Base-by-base conservation (phyloP, 1,140 invertebrate species). In the Scylla paramamosain region DNA sequence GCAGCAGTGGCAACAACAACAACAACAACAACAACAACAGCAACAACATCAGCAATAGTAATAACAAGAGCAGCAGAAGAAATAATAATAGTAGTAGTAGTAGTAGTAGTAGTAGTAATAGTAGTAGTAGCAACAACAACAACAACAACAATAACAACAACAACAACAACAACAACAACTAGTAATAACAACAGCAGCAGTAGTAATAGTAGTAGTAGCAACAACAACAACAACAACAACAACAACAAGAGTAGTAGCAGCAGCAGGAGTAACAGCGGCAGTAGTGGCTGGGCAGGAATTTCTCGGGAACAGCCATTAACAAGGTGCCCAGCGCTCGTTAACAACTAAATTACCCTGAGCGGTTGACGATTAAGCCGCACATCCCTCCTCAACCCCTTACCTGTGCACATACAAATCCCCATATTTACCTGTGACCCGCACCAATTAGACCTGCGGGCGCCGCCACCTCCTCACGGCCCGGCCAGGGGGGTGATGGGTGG, bases 321-420 rank as follows among this genome's bases (percentile, higher is more conserved):
- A n/a, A 77, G 67, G 67, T 77, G 67, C 20, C 20, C n/a, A 20
- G 8, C 16, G 10, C 20, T 77, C 67, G 67, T 77, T 77, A 77
- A n/a, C 20, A 12, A 77, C 2, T 77, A 77, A 77, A 77, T 77
- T 77, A n/a, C 20, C 67, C 20, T n/a, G 67, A n/a, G 20, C n/a
- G 8, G 20, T n/a, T 25, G 67, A 20, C 67, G 67, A 77, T 77
- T 77, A 77, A 77, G 67, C 52, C 52, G 52, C 67, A 20, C 20
- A n/a, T 77, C 67, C 67, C 10, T 59, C 52, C 52, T 59, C 52
- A 12, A 59, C 52, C 67, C 59, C 67, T 77, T n/a, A 77, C 67
- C 67, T 77, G 67, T n/a, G 67, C 67, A n/a, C 67, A 77, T 77
- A 77, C 67, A 77, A 77, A 77, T 25, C 67, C 67, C 67, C 67